These are phyloP conservation scores for Hypselothyrea guttata DNA, from an alignment of 2,888 invertebrate genomes.

Conservation along the genomic window DNA sequence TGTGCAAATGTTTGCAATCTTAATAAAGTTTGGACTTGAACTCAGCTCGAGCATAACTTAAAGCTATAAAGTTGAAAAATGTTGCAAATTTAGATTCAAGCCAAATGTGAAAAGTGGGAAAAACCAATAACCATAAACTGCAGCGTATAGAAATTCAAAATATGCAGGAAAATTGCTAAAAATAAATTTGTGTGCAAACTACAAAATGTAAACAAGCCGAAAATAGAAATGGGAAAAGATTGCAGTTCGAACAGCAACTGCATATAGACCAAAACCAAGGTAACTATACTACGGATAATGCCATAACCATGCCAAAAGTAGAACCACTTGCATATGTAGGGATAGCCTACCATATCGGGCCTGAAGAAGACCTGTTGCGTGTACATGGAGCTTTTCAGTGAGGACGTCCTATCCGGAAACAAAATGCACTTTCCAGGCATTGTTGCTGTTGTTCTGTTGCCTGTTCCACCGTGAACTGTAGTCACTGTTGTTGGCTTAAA, in stretches of 20 bases:
- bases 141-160: conserved; percentile 1
- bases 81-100: too few species aligned
- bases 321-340: conserved; percentile 28
- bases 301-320: conserved; percentile 67
- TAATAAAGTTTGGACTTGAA: conserved; percentile 12
- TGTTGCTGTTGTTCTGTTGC: conserved; percentile 30
- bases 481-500: conserved; percentile 32
- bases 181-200: conserved; percentile 8
- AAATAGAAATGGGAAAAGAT: not conserved
- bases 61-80: too few species aligned
- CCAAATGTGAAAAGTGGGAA: conserved; percentile 2
- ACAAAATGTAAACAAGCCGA: conserved; percentile 14
- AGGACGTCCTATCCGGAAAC: conserved; percentile 77
- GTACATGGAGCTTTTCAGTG: conserved; percentile 74
- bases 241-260: conserved; percentile 4
- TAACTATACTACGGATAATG: conserved; percentile 3
- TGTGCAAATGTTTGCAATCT: conserved; percentile 28
- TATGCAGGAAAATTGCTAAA: conserved; percentile 5
- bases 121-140: conserved; percentile 31
- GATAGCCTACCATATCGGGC: conserved; percentile 79
- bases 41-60: too few species aligned
- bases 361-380: conserved; percentile 78
- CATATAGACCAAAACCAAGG: conserved; percentile 14
- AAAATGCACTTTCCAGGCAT: conserved; percentile 72
- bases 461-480: conserved; percentile 24